Evolutionary conservation across 2,888 invertebrate genomes (phyloP), one percentile per base, ranked within the genome.

Genomic region (Cosmopolites sordidus): DNA sequence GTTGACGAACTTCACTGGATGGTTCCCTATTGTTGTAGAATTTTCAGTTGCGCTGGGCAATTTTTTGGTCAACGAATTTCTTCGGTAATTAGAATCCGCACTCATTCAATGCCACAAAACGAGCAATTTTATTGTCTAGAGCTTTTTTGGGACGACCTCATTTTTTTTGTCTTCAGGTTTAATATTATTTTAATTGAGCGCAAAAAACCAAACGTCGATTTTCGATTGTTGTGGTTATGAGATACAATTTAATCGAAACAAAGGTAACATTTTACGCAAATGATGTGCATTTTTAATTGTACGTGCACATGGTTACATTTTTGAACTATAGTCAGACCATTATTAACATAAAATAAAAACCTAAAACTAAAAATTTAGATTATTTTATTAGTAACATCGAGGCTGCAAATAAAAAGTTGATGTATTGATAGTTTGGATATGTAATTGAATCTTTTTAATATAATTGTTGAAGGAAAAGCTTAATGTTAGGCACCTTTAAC

Each of bases 71-170:
- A 42, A 41, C 50, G 46, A 16, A 49, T 54, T 50, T 54, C 50
- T 48, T 43, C 43, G 14, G 51, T 43, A 55, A 51, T 55, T 55
- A 50, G 55, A 44, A 55, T 51, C 51, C 50, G 50, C 55, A 47
- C 55, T 55, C 55, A 55, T 33, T 33, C 33, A 33, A 33, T 33
- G 33, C 39, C 40, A 40, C 54, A 40, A 27, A 33, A 12, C 11
- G 14, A 43, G 48, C 47, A 55, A 51, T 55, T 55, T 55, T 48
- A 55, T 55, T 51, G 55, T 55, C 55, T 55, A 46, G 51, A 55
- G 55, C 45, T 46, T 51, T 55, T 55, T 55, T 51, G 46, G 55
- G 55, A 47, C 48, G 43, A 40, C 43, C 43, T 40, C 40, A 40
- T 40, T 16, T 15, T 38, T 38, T 16, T 40, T 9, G 40, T 11